A percentile compares a stretch with the other conserved stretches of the same genome.
Conservation (phyloP, 1,140 invertebrate species). For the Holotrichia oblita region DNA sequence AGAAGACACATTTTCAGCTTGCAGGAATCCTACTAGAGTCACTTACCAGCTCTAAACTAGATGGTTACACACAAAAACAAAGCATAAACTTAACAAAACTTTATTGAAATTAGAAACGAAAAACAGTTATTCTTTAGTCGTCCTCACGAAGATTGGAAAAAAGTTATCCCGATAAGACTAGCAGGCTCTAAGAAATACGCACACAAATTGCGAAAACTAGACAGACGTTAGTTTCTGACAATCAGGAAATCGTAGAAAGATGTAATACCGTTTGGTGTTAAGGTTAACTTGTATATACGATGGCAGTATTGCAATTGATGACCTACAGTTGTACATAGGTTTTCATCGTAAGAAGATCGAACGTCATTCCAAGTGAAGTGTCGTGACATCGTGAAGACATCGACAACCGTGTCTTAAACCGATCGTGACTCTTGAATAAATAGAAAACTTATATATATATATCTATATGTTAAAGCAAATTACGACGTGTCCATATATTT, state of each 20-base stretch:
- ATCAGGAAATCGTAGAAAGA: conserved; percentile 20
- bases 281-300: conserved; percentile 15
- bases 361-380: conserved; percentile 9
- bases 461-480: neutral
- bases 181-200: too few species aligned
- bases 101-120: too few species aligned
- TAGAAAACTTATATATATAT: neutral
- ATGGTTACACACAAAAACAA: too few species aligned
- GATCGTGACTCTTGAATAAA: neutral
- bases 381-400: too few species aligned
- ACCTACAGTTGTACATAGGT: conserved; percentile 2
- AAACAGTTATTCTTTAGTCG: too few species aligned
- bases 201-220: too few species aligned
- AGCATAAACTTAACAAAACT: too few species aligned
- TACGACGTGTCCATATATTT: neutral
- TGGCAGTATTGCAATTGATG: conserved; percentile 12
- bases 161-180: too few species aligned
- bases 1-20: too few species aligned
- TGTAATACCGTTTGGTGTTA: conserved; percentile 19
- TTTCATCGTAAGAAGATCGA: neutral
- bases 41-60: too few species aligned
- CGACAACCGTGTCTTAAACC: neutral
- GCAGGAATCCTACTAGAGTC: too few species aligned
- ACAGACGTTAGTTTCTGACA: neutral
- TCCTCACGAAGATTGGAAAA: too few species aligned